Conservation (phyloP, 2,797 vertebrate species). For the Fistularia tabacaria region DNA sequence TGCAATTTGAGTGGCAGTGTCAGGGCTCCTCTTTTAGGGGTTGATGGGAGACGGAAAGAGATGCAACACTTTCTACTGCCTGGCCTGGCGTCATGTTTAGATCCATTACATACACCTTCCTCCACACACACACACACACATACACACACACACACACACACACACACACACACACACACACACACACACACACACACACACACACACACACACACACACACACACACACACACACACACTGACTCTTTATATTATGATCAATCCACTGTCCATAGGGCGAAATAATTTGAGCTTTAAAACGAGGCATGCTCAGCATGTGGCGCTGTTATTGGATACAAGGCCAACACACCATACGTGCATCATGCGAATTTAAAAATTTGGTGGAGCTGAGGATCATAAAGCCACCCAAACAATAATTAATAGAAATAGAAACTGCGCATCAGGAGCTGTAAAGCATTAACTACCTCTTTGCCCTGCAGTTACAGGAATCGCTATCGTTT, state of each 20-base stretch:
- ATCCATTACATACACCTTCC: slow-evolving; percentile 33
- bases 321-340: too few relatives aligned
- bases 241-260: too few relatives aligned
- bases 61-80: slow-evolving; percentile 27
- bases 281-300: too few relatives aligned
- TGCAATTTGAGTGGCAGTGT: slow-evolving; percentile 63
- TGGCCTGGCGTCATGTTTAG: slow-evolving; percentile 25
- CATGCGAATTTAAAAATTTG: too few relatives aligned
- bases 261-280: too few relatives aligned
- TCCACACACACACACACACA: slow-evolving; percentile 6
- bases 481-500: too few relatives aligned
- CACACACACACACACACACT: not conserved
- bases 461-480: too few relatives aligned
- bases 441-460: not conserved
- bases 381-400: not conserved
- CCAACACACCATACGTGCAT: too few relatives aligned
- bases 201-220: too few relatives aligned
- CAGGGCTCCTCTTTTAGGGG: slow-evolving; percentile 50
- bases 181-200: too few relatives aligned
- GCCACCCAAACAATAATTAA: not conserved
- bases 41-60: slow-evolving; percentile 8
- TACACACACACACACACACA: slow-evolving; percentile 7
- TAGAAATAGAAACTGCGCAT: not conserved
- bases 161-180: too few relatives aligned
- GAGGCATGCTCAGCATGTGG: too few relatives aligned